A percentile compares a stretch with the other conserved stretches of the same genome.
These are phyloP conservation scores for Aplochiton taeniatus DNA, from an alignment of 2,797 vertebrate species.

Conservation along the genomic window DNA sequence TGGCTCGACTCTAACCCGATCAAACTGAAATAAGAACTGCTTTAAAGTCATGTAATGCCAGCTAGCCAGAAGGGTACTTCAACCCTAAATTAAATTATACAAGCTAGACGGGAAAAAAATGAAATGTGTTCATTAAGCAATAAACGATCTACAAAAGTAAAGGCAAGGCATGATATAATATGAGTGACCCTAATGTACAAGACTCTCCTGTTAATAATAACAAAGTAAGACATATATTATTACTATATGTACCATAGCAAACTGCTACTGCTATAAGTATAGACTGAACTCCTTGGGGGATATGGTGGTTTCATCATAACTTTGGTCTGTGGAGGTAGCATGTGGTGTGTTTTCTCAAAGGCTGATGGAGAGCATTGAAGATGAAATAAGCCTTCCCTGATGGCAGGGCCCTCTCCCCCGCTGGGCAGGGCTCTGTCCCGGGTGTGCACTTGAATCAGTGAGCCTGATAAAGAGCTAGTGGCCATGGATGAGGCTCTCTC, in stretches of 20 bases:
- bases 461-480: constrained; percentile 48
- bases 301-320: constrained; percentile 23
- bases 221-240: neutral
- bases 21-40: neutral
- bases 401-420: constrained; percentile 19
- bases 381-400: constrained; percentile 39
- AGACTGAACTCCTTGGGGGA: constrained; percentile 28
- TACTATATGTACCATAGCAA: neutral
- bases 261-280: neutral
- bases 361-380: constrained; percentile 51
- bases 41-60: constrained; percentile 10
- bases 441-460: constrained; percentile 59
- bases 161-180: constrained; percentile 18
- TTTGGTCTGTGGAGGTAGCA: constrained; percentile 21
- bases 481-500: constrained; percentile 35
- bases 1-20: too few relatives aligned
- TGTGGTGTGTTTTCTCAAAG: constrained; percentile 27
- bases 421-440: constrained; percentile 17
- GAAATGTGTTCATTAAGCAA: constrained; percentile 8
- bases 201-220: constrained; percentile 2
- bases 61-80: constrained; percentile 20
- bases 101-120: constrained; percentile 23
- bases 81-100: constrained; percentile 21
- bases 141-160: constrained; percentile 6
- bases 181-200: constrained; percentile 18